phyloP scores from a whole-genome alignment of 2,888 invertebrate genomes.

The Apamea epomidion region DNA sequence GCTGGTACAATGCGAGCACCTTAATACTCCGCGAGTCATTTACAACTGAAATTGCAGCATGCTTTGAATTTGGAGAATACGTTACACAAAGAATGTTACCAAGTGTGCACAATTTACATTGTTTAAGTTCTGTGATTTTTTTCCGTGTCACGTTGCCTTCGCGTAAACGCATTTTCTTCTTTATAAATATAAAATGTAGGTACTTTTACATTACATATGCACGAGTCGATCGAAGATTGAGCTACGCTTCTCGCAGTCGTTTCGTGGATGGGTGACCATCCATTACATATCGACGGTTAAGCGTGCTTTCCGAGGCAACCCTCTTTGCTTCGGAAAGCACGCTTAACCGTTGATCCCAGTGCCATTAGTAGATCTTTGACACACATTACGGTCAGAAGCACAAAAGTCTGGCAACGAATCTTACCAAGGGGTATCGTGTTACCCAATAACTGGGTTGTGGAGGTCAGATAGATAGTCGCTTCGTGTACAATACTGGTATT shows the following conservation, averaged over 20 bases:
- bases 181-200: background rate
- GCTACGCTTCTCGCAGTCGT: background rate
- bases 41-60: slow-evolving; percentile 32
- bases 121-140: slow-evolving; percentile 8
- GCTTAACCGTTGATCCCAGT: background rate
- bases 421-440: too few relatives aligned
- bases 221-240: background rate
- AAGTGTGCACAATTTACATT: slow-evolving; percentile 3
- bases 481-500: background rate
- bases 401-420: too few relatives aligned
- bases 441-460: too few relatives aligned
- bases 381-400: too few relatives aligned
- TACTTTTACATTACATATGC: background rate
- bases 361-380: background rate
- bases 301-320: too few relatives aligned
- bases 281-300: too few relatives aligned
- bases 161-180: background rate
- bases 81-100: slow-evolving; percentile 6
- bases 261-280: background rate
- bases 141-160: background rate
- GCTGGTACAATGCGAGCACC: background rate
- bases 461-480: too few relatives aligned
- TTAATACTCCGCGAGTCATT: slow-evolving; percentile 7
- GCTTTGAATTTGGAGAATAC: slow-evolving; percentile 22
- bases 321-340: too few relatives aligned